Evolutionary conservation across 2,113 vertebrate genomes (phyloP).

Genomic region (Cephalopterus ornatus): DNA sequence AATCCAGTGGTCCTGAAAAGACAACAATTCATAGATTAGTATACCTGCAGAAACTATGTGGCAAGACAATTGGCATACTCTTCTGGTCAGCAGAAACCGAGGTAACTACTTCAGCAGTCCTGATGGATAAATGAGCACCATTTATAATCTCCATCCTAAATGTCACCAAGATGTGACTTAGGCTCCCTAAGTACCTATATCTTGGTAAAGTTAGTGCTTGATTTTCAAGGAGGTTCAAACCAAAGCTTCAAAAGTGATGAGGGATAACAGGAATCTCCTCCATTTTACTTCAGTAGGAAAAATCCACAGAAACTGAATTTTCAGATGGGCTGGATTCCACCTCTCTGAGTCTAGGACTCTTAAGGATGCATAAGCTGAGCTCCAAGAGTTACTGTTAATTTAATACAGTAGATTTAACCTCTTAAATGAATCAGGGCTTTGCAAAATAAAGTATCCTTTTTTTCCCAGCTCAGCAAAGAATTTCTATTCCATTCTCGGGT

Average conservation of each 20-base stretch:
- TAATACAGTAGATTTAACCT: not conserved
- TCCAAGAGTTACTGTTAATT: not conserved
- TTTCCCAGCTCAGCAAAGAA: not conserved
- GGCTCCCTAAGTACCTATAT: not conserved
- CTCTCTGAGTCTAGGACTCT: not conserved
- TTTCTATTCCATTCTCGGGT: not conserved
- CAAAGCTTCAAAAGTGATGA: not conserved
- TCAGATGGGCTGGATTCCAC: not conserved
- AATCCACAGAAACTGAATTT: not conserved
- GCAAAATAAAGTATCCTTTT: not conserved
- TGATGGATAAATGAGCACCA: not conserved
- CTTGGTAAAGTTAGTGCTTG: not conserved
- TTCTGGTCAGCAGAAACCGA: not conserved
- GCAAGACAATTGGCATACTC: not conserved
- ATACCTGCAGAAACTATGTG: not conserved
- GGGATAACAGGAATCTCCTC: not conserved
- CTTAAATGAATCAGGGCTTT: not conserved
- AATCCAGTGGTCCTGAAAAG: slow-evolving; percentile 46
- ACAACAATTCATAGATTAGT: not conserved
- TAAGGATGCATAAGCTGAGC: not conserved
- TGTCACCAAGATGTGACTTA: not conserved
- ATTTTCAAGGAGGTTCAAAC: not conserved
- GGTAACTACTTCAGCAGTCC: not conserved
- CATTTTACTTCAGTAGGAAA: not conserved
- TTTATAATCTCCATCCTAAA: not conserved